phyloP scores from a whole-genome alignment of 2,888 invertebrate species.

The Alloscopus bannaensis region DNA sequence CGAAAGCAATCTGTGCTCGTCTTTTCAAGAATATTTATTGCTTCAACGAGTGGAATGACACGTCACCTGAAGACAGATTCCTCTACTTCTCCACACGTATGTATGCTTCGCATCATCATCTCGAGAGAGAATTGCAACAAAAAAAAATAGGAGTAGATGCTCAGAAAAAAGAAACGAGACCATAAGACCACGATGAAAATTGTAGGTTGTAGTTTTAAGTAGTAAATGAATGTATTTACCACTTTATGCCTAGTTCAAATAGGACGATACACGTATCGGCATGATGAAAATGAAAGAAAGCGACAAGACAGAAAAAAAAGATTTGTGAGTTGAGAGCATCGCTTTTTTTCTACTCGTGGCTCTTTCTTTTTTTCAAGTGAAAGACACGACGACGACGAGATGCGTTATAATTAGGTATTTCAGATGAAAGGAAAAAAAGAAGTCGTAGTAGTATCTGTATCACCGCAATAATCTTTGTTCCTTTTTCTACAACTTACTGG shows the following conservation, averaged over 20 bases:
- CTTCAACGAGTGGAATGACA: conserved; percentile 63
- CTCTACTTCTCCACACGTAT: conserved; percentile 36
- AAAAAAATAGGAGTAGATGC: conserved; percentile 5
- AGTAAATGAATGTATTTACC: conserved; percentile 38
- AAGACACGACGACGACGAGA: conserved; percentile 41
- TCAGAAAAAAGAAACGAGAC: conserved; percentile 36
- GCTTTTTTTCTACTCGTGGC: conserved; percentile 20
- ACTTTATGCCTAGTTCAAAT: conserved; percentile 12
- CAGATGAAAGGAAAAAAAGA: conserved; percentile 21
- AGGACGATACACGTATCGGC: conserved; percentile 15
- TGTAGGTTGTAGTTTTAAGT: conserved; percentile 20
- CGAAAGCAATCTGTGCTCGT: conserved; percentile 61
- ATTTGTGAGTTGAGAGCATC: conserved; percentile 52
- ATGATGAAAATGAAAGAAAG: conserved; percentile 60
- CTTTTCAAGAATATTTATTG: conserved; percentile 62
- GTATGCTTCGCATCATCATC: too few relatives aligned
- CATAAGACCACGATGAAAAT: conserved; percentile 49
- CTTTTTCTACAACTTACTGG: neutral
- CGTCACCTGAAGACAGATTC: conserved; percentile 66
- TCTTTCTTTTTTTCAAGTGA: conserved; percentile 6
- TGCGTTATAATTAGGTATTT: conserved; percentile 61
- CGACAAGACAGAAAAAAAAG: conserved; percentile 45
- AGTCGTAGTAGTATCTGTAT: conserved; percentile 13
- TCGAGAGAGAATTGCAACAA: conserved; percentile 11
- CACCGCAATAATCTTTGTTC: conserved; percentile 21